A percentile compares a stretch with the other conserved stretches of the same genome.
Evolutionary conservation across 1,140 invertebrate species (phyloP).

Genomic region (Ephestia elutella): DNA sequence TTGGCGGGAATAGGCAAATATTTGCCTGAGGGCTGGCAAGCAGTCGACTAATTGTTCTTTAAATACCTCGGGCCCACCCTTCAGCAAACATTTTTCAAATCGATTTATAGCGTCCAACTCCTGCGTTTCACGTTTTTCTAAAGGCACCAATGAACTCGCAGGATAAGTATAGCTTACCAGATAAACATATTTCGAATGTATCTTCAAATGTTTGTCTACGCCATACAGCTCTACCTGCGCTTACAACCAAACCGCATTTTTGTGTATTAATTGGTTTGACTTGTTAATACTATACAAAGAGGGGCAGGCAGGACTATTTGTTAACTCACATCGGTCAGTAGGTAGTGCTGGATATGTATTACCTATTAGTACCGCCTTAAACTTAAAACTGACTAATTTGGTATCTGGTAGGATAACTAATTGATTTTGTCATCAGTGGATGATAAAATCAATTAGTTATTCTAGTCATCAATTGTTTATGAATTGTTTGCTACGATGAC

Average conservation of each 20-base stretch:
- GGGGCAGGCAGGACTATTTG: no score
- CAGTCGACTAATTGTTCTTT: slow-evolving; percentile 71
- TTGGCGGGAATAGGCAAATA: slow-evolving; percentile 70
- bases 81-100: slow-evolving; percentile 60
- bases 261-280: not conserved
- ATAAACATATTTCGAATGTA: slow-evolving; percentile 35
- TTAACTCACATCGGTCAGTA: no score
- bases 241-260: slow-evolving; percentile 2
- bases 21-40: slow-evolving; percentile 65
- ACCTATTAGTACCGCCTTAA: no score
- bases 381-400: no score
- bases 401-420: no score
- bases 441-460: no score
- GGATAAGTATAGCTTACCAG: slow-evolving; percentile 35
- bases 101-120: slow-evolving; percentile 58
- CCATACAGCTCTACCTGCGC: not conserved
- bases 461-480: no score
- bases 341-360: no score
- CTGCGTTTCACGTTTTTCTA: slow-evolving; percentile 37
- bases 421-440: no score
- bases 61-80: slow-evolving; percentile 63
- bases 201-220: slow-evolving; percentile 31
- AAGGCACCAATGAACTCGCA: slow-evolving; percentile 18
- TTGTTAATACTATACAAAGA: not conserved
- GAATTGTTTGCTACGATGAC: no score